Evolutionary conservation across 2,113 vertebrate species (phyloP), one percentile per base, ranked within the genome.

Genomic region (Chlamydotis undulata): DNA sequence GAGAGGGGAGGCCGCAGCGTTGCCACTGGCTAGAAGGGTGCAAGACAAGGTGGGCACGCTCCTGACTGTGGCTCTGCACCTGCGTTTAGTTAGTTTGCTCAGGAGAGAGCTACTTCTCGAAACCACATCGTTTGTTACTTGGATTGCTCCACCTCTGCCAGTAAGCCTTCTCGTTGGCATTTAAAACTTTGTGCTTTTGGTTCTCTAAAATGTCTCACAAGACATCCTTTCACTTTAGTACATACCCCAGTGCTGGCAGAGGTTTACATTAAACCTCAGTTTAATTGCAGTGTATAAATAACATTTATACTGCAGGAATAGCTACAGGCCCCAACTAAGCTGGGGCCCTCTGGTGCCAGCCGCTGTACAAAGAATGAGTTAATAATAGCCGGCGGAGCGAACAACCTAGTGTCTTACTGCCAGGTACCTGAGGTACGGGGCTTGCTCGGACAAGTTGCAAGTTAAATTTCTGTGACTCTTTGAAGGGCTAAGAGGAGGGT

Each of bases 281-380:
- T 85, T 92, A 96, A 96, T 82, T 94, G 50, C 61, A 67, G 57
- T 53, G 25, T 69, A 65, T 96, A 85, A 96, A 94, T 87, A 95
- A 83, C 67, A 91, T 94, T 89, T 82, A n/a, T 73, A 59, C 50
- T 70, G 63, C 55, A 82, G 59, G 57, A 93, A 69, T 35, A 85
- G 86, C 83, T 87, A 73, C 83, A 94, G 93, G 94, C 37, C 87
- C 37, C 47, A 31, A 1, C 83, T 65, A 43, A 86, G 64, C 60
- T 2, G 3, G 59, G 50, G 55, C 50, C 61, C 82, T 86, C 37
- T 43, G 79, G 73, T 91, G 87, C 86, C 93, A 94, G 77, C 39
- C 61, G 26, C 14, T 28, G 31, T 22, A 73, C n/a, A 74, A 71
- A 67, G 57, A 87, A 29, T 0, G 0, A 95, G 45, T 69, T 91